Evolutionary conservation across 2,797 vertebrate species (phyloP).

Genomic region (Manis javanica): DNA sequence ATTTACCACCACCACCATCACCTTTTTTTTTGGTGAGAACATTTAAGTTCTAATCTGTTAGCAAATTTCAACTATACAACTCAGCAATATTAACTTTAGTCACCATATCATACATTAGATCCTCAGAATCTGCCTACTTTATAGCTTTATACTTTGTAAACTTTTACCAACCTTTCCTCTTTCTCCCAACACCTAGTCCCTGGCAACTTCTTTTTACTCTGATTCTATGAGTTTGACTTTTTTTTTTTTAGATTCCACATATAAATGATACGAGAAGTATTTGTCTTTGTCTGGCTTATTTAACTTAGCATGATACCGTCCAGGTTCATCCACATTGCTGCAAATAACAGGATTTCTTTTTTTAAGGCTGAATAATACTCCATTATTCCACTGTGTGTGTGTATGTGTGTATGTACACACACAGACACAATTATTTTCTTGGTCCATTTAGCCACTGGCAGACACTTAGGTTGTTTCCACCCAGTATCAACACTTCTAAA

Average conservation of each 20-base stretch:
- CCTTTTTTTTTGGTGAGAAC: neutral
- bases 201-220: neutral
- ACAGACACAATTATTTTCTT: neutral
- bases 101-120: neutral
- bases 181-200: neutral
- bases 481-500: neutral
- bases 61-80: neutral
- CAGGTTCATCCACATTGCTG: neutral
- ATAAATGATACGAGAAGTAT: neutral
- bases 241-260: neutral
- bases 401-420: too few species aligned
- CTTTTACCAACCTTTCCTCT: neutral
- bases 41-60: neutral
- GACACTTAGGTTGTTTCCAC: neutral
- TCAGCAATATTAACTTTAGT: neutral
- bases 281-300: neutral
- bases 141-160: neutral
- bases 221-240: neutral
- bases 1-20: neutral
- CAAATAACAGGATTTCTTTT: neutral
- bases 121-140: neutral
- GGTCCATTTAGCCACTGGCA: neutral
- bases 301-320: neutral
- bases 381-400: neutral
- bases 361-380: neutral